Evolutionary conservation across 2,797 vertebrate genomes (phyloP), one percentile per base, ranked within the genome.

Genomic region (Setipinna tenuifilis): DNA sequence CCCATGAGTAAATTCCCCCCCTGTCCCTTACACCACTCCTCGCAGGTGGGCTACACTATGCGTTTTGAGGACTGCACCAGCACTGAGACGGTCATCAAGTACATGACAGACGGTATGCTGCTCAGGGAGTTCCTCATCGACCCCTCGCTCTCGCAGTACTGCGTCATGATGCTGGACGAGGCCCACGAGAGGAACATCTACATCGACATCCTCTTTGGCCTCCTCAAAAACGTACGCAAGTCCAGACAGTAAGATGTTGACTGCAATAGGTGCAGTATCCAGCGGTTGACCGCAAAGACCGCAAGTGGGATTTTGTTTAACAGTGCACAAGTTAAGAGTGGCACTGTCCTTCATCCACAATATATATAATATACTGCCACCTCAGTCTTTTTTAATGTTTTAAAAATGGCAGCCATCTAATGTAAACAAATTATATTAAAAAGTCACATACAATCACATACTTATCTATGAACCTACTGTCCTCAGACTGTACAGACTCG

Each of bases 61-160:
- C 97, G 98, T 17, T 99, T 99, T 89, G 98, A 99, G 86, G 98
- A 99, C 92, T 99, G 98, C 91, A 99, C 98, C 12, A 99, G 98
- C 92, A 98, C 98, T 0, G 98, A 99, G 88, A 99, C 98, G 0
- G 98, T 99, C 48, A 99, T 99, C 93, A 99, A 99, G 87, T 99
- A 99, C 94, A 99, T 99, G 98, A 99, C 98, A 0, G 98, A 99
- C 0, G 98, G 98, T 19, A 99, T 99, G 98, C 89, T 99, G 86
- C 90, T 99, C 87, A 94, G 98, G 75, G 98, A 99, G 90, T 99
- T 98, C 90, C 92, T 99, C 89, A 98, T 99, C 3, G 98, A 99
- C 90, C 98, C 98, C 0, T 97, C 99, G 65, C 92, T 99, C 89
- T 97, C 97, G 0, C 98, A 99, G 90, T 99, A 99, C 3, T 96